Evolutionary conservation across 2,888 invertebrate genomes (phyloP), one percentile per base, ranked within the genome.

Genomic region (Zaprionus bogoriensis): DNA sequence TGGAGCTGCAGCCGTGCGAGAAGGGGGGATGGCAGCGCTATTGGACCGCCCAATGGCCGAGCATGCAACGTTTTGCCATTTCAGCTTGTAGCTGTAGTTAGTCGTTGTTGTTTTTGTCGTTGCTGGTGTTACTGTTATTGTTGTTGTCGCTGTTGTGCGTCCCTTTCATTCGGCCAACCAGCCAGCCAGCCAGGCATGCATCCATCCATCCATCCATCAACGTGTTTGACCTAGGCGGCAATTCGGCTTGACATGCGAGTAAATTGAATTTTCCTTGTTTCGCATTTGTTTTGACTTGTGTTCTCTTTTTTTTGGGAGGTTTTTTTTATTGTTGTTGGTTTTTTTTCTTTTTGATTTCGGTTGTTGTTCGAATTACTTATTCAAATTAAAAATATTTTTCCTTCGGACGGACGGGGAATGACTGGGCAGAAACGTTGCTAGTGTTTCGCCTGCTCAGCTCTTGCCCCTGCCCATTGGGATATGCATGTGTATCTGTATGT

Each of bases 221-320:
- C 80, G 69, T 82, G 85, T 88, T 87, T 84, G 84, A 84, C 87
- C 87, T 84, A 84, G 75, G 77, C 82, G 80, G 84, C 84, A 83
- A 80, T 81, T 81, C 80, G 77, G 82, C 73, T 79, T 80, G 87
- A 88, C 87, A 88, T 87, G 87, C 87, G 87, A 78, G 76, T 79
- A 87, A 87, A 85, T 88, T 87, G 87, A 87, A 87, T 87, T 86
- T 86, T 74, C 83, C 80, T 87, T 87, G 86, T 85, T 87, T 75
- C 77, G 79, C 77, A 75, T 70, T 78, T 80, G 86, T 80, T 82
- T 82, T 75, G 72, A 74, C 67, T 84, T 84, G 83, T 80, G 61
- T 78, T 70, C 62, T 69, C 20, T 53, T 66, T 55, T 51, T 32
- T 58, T 6, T 28, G 19, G 60, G n/a, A n/a, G n/a, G n/a, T n/a